phyloP scores from a whole-genome alignment of 2,888 invertebrate genomes.

The Epinotia demarniana region DNA sequence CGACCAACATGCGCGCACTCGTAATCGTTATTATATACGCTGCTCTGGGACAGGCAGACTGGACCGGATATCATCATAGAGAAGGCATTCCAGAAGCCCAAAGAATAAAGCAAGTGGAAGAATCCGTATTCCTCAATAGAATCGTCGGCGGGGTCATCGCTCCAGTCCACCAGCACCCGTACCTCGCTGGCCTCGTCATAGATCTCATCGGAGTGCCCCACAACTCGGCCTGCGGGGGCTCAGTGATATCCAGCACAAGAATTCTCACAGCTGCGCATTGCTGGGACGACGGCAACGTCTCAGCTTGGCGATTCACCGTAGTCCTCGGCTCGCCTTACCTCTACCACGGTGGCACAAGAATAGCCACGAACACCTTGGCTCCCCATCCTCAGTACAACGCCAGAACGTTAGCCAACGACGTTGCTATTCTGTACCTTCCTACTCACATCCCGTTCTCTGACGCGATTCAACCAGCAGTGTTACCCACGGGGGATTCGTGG shows the following conservation, averaged over 20 bases:
- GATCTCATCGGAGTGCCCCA: constrained; percentile 60
- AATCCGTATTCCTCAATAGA: constrained; percentile 16
- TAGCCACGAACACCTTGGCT: constrained; percentile 56
- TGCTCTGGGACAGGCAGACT: constrained; percentile 48
- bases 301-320: constrained; percentile 66
- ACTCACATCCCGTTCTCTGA: constrained; percentile 55
- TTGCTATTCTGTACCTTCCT: constrained; percentile 68
- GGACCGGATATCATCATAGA: constrained; percentile 63
- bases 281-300: constrained; percentile 68
- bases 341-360: constrained; percentile 68
- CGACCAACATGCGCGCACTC: constrained; percentile 56
- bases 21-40: constrained; percentile 54
- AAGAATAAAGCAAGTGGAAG: constrained; percentile 60
- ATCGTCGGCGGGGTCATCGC: constrained; percentile 69
- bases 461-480: constrained; percentile 59
- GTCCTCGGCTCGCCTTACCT: constrained; percentile 69
- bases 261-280: constrained; percentile 75
- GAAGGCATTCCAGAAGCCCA: constrained; percentile 67
- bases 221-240: constrained; percentile 71
- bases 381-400: constrained; percentile 63
- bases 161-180: constrained; percentile 64
- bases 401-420: constrained; percentile 68
- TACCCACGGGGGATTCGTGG: constrained; percentile 57
- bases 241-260: constrained; percentile 61
- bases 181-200: constrained; percentile 69